Conservation (phyloP, 35 echinoderm and acorn worm genomes). For the Apostichopus californicus region DNA sequence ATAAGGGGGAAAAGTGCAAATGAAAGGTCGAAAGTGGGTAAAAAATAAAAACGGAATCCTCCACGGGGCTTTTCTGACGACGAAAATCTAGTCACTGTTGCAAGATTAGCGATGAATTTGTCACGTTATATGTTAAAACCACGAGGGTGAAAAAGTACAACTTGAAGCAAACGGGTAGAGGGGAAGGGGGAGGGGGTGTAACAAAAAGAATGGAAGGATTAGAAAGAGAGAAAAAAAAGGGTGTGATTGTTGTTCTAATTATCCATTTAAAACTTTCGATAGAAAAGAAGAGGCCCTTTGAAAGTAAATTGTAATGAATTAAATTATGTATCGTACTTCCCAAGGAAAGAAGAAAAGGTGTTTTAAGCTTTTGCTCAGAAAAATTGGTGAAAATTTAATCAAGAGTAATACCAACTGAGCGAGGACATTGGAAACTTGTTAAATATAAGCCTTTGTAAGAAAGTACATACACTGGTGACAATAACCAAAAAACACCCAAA, state of each 20-base stretch:
- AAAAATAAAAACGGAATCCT: not conserved
- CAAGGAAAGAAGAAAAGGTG: constrained; percentile 17
- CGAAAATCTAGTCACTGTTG: constrained; percentile 25
- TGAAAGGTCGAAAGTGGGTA: constrained; percentile 13
- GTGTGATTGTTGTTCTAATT: constrained; percentile 40
- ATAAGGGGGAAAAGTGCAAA: constrained; percentile 17
- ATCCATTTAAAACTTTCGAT: constrained; percentile 2
- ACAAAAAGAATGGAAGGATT: too few relatives aligned
- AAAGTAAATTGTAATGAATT: constrained; percentile 37
- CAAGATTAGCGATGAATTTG: constrained; percentile 43
- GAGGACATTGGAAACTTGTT: not conserved
- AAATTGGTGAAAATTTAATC: constrained; percentile 14
- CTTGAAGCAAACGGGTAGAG: not conserved
- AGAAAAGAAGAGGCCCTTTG: not conserved
- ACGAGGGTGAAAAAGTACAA: not conserved
- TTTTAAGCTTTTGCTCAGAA: not conserved
- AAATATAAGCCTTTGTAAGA: not conserved
- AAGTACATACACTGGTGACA: not conserved
- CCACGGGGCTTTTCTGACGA: not conserved
- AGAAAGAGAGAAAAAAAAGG: not conserved
- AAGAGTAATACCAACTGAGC: not conserved
- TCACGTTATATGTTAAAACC: constrained; percentile 14
- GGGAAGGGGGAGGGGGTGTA: not conserved
- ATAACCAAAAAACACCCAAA: not conserved
- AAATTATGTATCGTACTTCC: not conserved